Evolutionary conservation across 2,113 vertebrate genomes (phyloP).

Genomic region (human (Homo sapiens)): GRCh38 chrX:124013501-124014000

Average conservation of each 20-base stretch:
- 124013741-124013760: background rate
- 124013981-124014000: background rate
- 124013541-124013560: background rate
- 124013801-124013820: background rate
- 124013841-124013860: background rate
- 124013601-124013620: background rate
- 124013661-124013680: background rate
- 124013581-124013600: slow-evolving; percentile 23
- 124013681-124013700: slow-evolving; percentile 18
- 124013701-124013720: background rate
- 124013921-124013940: background rate
- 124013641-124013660: background rate
- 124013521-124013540: background rate
- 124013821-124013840: background rate
- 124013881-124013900: slow-evolving; percentile 2
- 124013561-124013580: slow-evolving; percentile 2
- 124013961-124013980: slow-evolving; percentile 41
- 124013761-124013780: background rate
- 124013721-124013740: background rate
- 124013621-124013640: background rate
- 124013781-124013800: background rate
- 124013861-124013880: background rate
- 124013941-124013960: background rate
- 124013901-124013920: background rate
- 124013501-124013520: slow-evolving; percentile 18